phyloP scores from a whole-genome alignment of 2,888 invertebrate genomes.

The Onthophagus sagittarius region DNA sequence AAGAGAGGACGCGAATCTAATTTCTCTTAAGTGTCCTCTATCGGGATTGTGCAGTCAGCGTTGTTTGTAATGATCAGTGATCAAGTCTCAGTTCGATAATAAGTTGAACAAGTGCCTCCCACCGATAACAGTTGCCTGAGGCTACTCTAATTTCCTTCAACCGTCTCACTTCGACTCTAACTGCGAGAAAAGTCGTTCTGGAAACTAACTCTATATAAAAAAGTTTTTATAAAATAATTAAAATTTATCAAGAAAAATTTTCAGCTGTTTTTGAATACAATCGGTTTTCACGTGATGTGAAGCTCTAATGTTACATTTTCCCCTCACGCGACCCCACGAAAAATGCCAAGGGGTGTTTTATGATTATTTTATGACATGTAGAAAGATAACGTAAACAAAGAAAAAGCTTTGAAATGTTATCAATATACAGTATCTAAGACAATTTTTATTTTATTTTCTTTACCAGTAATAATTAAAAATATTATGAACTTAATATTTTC shows the following conservation, averaged over 20 bases:
- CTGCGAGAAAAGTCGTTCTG: background rate
- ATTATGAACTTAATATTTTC: background rate
- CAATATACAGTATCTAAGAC: background rate
- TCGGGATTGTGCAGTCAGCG: conserved; percentile 33
- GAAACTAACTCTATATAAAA: background rate
- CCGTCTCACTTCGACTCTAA: background rate
- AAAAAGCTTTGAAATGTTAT: background rate
- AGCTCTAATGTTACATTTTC: background rate
- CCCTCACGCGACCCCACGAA: background rate
- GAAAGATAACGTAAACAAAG: background rate
- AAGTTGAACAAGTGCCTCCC: conserved; percentile 34
- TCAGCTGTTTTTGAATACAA: background rate
- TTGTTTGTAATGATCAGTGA: conserved; percentile 35
- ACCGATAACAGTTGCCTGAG: conserved; percentile 33
- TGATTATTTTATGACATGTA: background rate
- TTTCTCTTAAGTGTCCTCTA: background rate
- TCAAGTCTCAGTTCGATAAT: conserved; percentile 33
- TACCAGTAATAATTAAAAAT: background rate
- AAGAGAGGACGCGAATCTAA: background rate
- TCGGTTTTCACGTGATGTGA: background rate
- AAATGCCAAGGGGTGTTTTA: background rate
- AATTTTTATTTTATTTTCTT: background rate
- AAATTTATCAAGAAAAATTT: background rate
- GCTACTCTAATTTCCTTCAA: conserved; percentile 13
- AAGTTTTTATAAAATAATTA: too few species aligned